Evolutionary conservation across 2,797 vertebrate genomes (phyloP), one percentile per base, ranked within the genome.

Genomic region (Pseudochaenichthys georgianus): DNA sequence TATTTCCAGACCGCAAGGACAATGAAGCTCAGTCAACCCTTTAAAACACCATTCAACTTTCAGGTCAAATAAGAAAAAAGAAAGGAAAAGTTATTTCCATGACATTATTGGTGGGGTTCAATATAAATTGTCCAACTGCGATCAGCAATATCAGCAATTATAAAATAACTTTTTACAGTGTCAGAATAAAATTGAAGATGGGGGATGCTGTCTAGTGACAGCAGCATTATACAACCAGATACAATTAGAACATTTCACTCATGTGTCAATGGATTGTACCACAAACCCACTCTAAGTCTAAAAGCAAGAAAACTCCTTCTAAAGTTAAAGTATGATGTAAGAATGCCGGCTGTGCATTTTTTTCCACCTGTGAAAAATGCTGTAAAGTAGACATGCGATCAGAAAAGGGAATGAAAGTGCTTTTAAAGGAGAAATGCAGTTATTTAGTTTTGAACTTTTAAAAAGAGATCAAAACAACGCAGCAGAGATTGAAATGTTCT

Each of bases 1-100:
- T 23, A 64, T 68, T 73, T 82, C 62, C 66, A 58, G 19, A 60
- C n/a, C 71, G 75, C 48, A 45, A 68, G 43, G 57, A 72, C 45
- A 47, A 46, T 63, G 42, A 66, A 80, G 83, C 50, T 60, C 47
- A 54, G 38, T 72, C 62, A 67, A 34, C 34, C 52, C 34, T 23
- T 23, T 23, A 61, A 67, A 76, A 34, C 3, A 2, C 11, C 23
- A 19, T 47, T 74, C 21, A 58, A 74, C 9, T 17, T 75, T 80
- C 54, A 70, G 71, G 19, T 73, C n/a, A 16, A 68, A 13, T 10
- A n/a, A 74, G n/a, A 64, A 67, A 64, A 75, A 59, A 42, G 3
- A 50, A 43, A n/a, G 51, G 19, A 66, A 54, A 50, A 63, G 12
- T 60, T 31, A 9, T 46, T 58, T 59, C 43, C 17, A 64, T 53